These are phyloP conservation scores for Atherix ibis DNA, from an alignment of 2,888 invertebrate species.

Conservation along the genomic window DNA sequence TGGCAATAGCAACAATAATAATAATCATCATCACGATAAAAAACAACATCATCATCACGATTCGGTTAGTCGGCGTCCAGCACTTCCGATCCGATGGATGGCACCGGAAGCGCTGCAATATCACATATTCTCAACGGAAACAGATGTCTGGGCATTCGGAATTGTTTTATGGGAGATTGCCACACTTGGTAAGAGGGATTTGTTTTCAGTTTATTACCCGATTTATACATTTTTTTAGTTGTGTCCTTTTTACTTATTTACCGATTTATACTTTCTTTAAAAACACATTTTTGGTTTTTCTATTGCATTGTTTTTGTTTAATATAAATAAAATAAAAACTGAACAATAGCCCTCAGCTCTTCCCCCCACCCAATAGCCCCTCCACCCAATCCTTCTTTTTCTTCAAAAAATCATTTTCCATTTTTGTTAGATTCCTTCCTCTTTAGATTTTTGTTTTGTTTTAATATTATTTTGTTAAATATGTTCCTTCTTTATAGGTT, in stretches of 20 bases:
- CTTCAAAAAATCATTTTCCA: no score
- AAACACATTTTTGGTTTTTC: no score
- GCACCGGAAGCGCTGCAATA: constrained; percentile 68
- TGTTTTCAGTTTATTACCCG: no score
- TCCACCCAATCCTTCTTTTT: no score
- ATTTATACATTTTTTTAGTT: no score
- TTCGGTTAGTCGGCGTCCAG: constrained; percentile 28
- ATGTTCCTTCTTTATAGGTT: constrained; percentile 40
- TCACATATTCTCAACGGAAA: constrained; percentile 63
- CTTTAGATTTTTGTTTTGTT: background rate
- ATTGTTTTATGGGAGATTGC: constrained; percentile 79
- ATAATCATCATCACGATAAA: constrained; percentile 6
- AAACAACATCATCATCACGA: constrained; percentile 25
- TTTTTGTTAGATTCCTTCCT: no score
- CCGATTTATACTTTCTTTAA: no score
- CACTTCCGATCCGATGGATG: constrained; percentile 50
- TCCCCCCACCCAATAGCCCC: no score
- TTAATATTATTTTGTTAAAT: background rate
- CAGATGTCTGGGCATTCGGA: constrained; percentile 78
- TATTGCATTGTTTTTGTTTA: background rate
- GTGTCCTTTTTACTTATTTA: no score
- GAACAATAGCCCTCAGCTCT: no score
- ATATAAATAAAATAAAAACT: no score
- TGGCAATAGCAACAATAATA: constrained; percentile 11
- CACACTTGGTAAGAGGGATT: constrained; percentile 56